Evolutionary conservation across 1,140 invertebrate species (phyloP).

Genomic region (Fopius arisanus): DNA sequence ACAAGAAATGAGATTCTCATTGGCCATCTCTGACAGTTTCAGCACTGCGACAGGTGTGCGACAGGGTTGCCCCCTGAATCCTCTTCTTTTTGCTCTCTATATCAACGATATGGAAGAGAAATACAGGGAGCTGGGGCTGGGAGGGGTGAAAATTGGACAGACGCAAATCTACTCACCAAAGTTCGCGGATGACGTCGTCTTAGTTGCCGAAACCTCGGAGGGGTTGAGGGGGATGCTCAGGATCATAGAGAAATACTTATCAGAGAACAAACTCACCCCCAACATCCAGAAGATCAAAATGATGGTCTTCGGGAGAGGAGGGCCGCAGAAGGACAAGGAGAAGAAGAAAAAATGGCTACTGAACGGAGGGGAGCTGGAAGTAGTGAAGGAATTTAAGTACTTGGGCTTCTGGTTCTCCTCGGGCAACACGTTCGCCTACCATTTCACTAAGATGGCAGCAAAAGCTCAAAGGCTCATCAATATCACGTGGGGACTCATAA

Average conservation of each 20-base stretch:
- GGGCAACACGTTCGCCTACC: not conserved
- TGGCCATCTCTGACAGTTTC: too few relatives aligned
- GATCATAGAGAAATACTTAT: not conserved
- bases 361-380: not conserved
- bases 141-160: not conserved
- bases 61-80: not conserved
- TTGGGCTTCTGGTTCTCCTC: not conserved
- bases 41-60: too few relatives aligned
- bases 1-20: too few relatives aligned
- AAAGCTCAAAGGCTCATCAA: not conserved
- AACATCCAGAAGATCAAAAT: not conserved
- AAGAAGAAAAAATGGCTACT: not conserved
- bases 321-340: not conserved
- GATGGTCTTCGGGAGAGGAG: not conserved
- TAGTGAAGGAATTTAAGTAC: not conserved
- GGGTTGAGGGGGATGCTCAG: not conserved
- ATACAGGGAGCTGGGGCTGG: not conserved
- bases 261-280: not conserved
- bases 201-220: not conserved
- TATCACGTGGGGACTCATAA: not conserved
- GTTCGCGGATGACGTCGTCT: not conserved
- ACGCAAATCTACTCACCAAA: not conserved
- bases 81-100: not conserved
- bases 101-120: not conserved
- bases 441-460: not conserved